Evolutionary conservation across 2,113 vertebrate genomes (phyloP).

Genomic region (Acanthisitta chloris): DNA sequence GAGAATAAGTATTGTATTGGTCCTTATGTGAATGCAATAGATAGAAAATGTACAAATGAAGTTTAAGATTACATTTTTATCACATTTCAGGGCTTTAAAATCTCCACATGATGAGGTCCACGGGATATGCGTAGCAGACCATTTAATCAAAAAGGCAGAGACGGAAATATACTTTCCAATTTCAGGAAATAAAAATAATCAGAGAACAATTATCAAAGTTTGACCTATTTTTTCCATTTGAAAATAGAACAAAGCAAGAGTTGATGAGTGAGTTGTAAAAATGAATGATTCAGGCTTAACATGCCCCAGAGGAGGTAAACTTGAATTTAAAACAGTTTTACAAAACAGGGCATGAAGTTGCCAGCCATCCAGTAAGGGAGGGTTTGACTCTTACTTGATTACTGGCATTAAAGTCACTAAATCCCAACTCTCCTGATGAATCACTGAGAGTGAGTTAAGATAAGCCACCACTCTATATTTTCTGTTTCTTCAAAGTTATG

Average conservation of each 20-base stretch:
- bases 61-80: not conserved
- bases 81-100: not conserved
- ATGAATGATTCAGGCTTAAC: conserved; percentile 19
- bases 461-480: conserved; percentile 15
- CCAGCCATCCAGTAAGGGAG: not conserved
- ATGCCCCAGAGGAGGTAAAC: not conserved
- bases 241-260: not conserved
- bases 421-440: conserved; percentile 51
- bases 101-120: not conserved
- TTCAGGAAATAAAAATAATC: not conserved
- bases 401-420: conserved; percentile 59
- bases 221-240: not conserved
- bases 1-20: not conserved
- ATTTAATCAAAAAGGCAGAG: not conserved
- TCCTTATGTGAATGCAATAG: not conserved
- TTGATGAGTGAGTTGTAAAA: not conserved
- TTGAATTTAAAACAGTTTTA: conserved; percentile 6
- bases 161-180: not conserved
- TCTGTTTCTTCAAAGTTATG: conserved; percentile 44
- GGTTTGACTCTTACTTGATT: conserved; percentile 38
- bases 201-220: not conserved
- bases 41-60: not conserved
- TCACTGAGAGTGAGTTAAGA: conserved; percentile 60
- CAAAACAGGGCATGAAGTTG: not conserved
- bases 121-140: not conserved